Evolutionary conservation across 2,888 invertebrate genomes (phyloP).

Genomic region (Diloba caeruleocephala): DNA sequence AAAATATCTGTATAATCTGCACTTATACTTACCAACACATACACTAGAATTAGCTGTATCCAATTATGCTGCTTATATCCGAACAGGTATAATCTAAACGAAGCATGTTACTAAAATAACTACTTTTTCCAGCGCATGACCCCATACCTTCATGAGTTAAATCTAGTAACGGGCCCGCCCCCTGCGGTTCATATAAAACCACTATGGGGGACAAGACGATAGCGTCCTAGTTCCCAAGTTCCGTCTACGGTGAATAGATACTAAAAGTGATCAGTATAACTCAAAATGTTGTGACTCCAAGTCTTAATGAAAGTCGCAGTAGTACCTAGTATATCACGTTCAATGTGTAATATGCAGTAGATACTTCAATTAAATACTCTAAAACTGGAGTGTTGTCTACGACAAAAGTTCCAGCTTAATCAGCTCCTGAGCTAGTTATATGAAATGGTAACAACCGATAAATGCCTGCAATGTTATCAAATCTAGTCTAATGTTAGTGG

Average conservation of each 20-base stretch:
- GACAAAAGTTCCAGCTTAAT: too few relatives aligned
- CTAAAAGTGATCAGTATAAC: constrained; percentile 45
- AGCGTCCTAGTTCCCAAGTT: constrained; percentile 67
- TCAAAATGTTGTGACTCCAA: constrained; percentile 12
- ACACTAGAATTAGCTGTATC: not conserved
- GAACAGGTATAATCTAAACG: constrained; percentile 28
- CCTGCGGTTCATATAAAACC: constrained; percentile 69
- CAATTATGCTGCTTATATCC: constrained; percentile 25
- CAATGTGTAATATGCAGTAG: not conserved
- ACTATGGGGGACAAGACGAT: constrained; percentile 64
- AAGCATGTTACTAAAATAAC: constrained; percentile 35
- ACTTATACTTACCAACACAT: not conserved
- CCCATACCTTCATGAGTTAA: constrained; percentile 58
- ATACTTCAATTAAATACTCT: too few relatives aligned
- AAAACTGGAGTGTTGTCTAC: too few relatives aligned
- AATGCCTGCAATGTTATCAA: constrained; percentile 19
- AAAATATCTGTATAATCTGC: not conserved
- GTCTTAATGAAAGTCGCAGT: not conserved
- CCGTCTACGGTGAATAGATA: constrained; percentile 61
- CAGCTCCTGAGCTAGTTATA: too few relatives aligned
- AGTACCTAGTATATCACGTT: not conserved
- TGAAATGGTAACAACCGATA: constrained; percentile 5
- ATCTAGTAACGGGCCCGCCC: constrained; percentile 57
- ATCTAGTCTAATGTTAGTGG: constrained; percentile 4
- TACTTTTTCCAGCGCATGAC: constrained; percentile 54